A percentile compares a stretch with the other conserved stretches of the same genome.
These are phyloP conservation scores for Chrysogorgia sp. DNA, from an alignment of 92 coral and sea anemone species.

Conservation along the genomic window DNA sequence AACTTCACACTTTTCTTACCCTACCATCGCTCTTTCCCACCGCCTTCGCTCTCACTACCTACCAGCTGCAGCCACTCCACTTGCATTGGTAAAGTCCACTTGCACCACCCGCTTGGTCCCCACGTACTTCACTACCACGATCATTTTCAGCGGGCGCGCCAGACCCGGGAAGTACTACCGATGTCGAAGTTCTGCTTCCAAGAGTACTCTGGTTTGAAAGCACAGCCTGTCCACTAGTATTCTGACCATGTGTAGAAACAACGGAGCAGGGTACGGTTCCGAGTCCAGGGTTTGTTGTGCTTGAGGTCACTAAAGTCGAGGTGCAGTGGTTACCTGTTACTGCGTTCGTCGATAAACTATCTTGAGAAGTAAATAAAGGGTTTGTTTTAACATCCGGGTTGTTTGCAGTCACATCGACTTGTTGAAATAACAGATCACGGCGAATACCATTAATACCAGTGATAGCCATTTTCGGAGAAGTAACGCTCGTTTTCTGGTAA, in stretches of 20 bases:
- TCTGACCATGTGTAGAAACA: neutral
- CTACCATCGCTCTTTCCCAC: neutral
- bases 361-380: neutral
- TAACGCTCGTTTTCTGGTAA: conserved; percentile 13
- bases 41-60: neutral
- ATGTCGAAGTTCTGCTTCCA: neutral
- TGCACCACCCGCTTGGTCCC: conserved; percentile 16
- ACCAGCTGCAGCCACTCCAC: conserved; percentile 38
- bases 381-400: neutral
- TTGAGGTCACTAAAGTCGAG: neutral
- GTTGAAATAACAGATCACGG: conserved; percentile 7
- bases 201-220: neutral
- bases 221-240: neutral
- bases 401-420: neutral
- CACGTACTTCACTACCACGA: conserved; percentile 15
- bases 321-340: neutral
- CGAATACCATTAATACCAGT: conserved; percentile 29
- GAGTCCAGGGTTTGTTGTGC: neutral
- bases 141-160: neutral
- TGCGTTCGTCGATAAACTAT: neutral
- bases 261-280: neutral
- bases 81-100: conserved; percentile 7
- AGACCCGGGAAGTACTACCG: conserved; percentile 2
- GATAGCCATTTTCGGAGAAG: conserved; percentile 28
- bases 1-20: neutral